Evolutionary conservation across 2,888 invertebrate genomes (phyloP), one percentile per base, ranked within the genome.

Genomic region (Agrochola lychnidis): DNA sequence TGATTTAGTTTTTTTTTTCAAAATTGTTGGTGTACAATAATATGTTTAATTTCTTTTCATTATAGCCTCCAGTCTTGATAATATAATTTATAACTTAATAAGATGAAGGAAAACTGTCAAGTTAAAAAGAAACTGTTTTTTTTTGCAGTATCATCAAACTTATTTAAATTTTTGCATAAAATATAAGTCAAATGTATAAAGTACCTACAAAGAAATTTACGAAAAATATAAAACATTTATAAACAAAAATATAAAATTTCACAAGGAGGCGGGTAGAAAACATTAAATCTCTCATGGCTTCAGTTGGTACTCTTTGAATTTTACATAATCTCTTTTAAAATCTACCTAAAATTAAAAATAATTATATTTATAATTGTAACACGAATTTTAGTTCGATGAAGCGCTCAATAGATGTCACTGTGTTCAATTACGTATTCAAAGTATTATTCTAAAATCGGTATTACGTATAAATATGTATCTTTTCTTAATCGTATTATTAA

Each of bases 241-340:
- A 85, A 72, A n/a, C n/a, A n/a, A 73, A 78, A 82, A 78, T 85
- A 82, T 82, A 74, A 74, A 81, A 72, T 76, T 85, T 78, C 59
- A 71, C 36, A 76, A 78, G 83, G 71, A 85, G 84, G 85, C 84
- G 82, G 85, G 48, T 73, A 86, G 69, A 75, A 86, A 73, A 72
- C 72, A 73, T 61, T 40, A 30, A 74, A 77, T 70, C 76, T 74
- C 70, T 81, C 73, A 73, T 78, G 79, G 71, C 83, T 78, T 81
- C 71, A 73, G 56, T 76, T 76, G 57, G 56, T 61, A 76, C 64
- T 78, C 51, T 73, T 75, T 64, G 78, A 81, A 82, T 76, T 82
- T 81, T 57, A 83, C 66, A 81, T 82, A 79, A 84, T 83, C 81
- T 86, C 76, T 86, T 78, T 59, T 62, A 79, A 62, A 78, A 79